These are phyloP conservation scores for Nowickia ferox DNA, from an alignment of 2,888 invertebrate species.

Conservation along the genomic window DNA sequence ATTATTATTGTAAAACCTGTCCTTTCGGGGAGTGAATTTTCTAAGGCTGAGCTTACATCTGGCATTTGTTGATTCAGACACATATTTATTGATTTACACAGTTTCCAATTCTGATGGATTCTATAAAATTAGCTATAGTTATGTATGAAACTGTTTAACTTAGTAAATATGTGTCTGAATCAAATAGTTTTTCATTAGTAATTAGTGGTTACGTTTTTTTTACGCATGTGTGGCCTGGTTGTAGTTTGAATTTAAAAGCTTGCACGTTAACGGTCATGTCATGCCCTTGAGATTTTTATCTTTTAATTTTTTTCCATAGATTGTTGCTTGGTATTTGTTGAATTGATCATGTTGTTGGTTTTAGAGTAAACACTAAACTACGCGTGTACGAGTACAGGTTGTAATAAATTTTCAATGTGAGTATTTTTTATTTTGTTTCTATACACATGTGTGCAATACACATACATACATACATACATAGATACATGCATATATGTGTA, in stretches of 20 bases:
- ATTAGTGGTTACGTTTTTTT: too few relatives aligned
- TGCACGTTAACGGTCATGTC: constrained; percentile 65
- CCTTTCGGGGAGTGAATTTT: constrained; percentile 9
- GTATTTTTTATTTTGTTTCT: constrained; percentile 9
- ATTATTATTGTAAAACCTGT: constrained; percentile 1
- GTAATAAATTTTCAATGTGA: constrained; percentile 13
- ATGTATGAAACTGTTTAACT: too few relatives aligned
- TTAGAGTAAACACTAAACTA: background rate
- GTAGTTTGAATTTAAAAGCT: constrained; percentile 60
- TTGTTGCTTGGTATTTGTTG: constrained; percentile 33
- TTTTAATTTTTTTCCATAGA: constrained; percentile 29
- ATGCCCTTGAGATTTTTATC: constrained; percentile 70
- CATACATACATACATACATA: background rate
- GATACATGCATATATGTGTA: background rate
- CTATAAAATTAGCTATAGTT: too few relatives aligned
- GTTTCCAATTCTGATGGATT: too few relatives aligned
- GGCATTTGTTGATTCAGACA: too few relatives aligned
- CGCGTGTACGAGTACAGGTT: constrained; percentile 23
- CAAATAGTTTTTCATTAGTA: too few relatives aligned
- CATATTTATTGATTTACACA: too few relatives aligned
- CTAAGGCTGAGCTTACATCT: too few relatives aligned
- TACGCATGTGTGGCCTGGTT: constrained; percentile 8
- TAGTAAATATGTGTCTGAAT: too few relatives aligned
- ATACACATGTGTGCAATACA: background rate
- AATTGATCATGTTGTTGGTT: constrained; percentile 54